phyloP scores from a whole-genome alignment of 2,113 vertebrate genomes.

The Sceloporus tristichus region DNA sequence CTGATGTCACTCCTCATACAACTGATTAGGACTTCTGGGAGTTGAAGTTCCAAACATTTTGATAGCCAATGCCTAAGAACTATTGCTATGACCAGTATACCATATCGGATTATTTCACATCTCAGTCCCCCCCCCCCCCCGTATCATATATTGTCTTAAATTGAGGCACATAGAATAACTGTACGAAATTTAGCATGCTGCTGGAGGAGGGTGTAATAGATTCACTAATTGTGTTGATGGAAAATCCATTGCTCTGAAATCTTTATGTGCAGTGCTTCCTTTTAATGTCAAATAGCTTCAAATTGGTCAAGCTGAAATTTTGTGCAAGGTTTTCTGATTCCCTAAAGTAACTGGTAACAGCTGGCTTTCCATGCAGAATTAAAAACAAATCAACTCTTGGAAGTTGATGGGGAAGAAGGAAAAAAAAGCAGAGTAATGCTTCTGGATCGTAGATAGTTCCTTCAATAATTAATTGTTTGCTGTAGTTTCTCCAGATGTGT shows the following conservation, averaged over 20 bases:
- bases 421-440: slow-evolving; percentile 44
- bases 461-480: slow-evolving; percentile 79
- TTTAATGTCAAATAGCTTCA: background rate
- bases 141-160: background rate
- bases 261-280: background rate
- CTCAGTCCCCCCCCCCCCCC: too few relatives aligned
- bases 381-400: background rate
- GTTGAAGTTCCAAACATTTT: background rate
- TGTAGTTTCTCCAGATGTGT: slow-evolving; percentile 64
- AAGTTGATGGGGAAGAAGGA: background rate
- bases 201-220: too few relatives aligned
- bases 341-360: slow-evolving; percentile 28
- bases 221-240: background rate
- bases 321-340: slow-evolving; percentile 43
- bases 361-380: slow-evolving; percentile 26
- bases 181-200: background rate
- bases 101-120: background rate
- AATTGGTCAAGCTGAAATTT: slow-evolving; percentile 45
- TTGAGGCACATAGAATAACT: background rate
- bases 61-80: too few relatives aligned
- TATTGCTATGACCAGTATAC: background rate
- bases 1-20: too few relatives aligned
- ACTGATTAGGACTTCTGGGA: background rate
- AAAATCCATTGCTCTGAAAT: background rate
- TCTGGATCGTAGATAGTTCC: slow-evolving; percentile 51